phyloP scores from a whole-genome alignment of 2,888 invertebrate species.

The Hymenopus coronatus region DNA sequence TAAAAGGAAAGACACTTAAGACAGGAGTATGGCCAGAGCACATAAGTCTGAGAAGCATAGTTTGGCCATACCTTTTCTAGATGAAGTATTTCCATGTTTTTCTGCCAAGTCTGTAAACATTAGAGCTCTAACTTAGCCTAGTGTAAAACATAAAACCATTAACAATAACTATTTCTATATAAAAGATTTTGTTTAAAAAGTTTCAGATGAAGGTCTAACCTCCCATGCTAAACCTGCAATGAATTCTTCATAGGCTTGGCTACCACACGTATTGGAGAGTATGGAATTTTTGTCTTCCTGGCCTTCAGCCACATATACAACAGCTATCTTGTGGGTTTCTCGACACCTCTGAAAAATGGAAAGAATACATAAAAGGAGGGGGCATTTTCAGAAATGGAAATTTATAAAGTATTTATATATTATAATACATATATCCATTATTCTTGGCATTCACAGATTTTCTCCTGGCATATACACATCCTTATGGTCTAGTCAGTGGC shows the following conservation, averaged over 20 bases:
- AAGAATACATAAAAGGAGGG: too few species aligned
- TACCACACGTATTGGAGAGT: conserved; percentile 84
- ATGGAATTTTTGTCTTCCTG: conserved; percentile 97
- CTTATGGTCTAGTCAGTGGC: too few species aligned
- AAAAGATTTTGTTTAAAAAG: neutral
- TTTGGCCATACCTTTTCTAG: too few species aligned
- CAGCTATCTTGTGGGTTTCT: conserved; percentile 94
- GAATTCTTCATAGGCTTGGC: conserved; percentile 88
- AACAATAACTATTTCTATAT: neutral
- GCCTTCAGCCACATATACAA: conserved; percentile 96
- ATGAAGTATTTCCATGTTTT: too few species aligned
- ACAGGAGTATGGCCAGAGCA: too few species aligned
- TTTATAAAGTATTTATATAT: too few species aligned
- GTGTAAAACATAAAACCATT: neutral
- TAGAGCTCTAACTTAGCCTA: neutral
- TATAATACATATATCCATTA: too few species aligned
- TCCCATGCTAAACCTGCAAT: conserved; percentile 72
- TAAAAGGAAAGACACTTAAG: too few species aligned
- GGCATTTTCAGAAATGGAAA: too few species aligned
- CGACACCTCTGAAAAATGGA: conserved; percentile 60
- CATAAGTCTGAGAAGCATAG: too few species aligned
- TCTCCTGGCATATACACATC: too few species aligned
- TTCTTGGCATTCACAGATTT: too few species aligned
- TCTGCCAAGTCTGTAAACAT: neutral
- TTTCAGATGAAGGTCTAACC: conserved; percentile 44